Evolutionary conservation across 2,797 vertebrate genomes (phyloP), one percentile per base, ranked within the genome.

Genomic region (Molossus molossus): DNA sequence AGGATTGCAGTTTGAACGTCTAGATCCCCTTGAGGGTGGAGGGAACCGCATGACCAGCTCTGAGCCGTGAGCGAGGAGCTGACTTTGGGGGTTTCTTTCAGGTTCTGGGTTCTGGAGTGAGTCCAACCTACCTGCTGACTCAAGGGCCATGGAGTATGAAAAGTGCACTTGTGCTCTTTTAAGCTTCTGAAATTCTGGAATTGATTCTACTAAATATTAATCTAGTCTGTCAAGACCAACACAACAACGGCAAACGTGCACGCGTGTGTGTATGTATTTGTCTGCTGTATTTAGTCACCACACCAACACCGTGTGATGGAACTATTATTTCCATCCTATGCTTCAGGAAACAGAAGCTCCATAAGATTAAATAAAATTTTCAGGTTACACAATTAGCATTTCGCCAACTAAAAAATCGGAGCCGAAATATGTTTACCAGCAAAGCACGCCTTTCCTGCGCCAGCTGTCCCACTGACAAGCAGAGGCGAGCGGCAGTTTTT

Each of bases 391-490:
- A 72, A 72, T 94, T 83, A 94, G 58, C 83, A 84, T 80, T 94
- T 94, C n/a, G 57, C 72, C 94, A 90, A 88, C 70, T 25, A 87
- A 92, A 96, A 96, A 96, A 86, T 57, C 18, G 11, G 69, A 96
- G 50, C 64, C 83, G 45, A 93, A 89, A 77, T 81, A 70, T 27
- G 57, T 87, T 77, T 50, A 80, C 57, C 25, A 55, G 85, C 21
- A 77, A 94, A 90, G 70, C 25, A 17, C 48, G 97, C 65, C 76
- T 94, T 88, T 72, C 92, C 58, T 87, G 90, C 75, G 94, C 76
- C 87, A 91, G 92, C 92, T 37, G 83, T 7, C 65, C 77, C 69
- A 55, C 45, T 17, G 77, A 55, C 89, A 77, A 21, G 23, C 82
- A 13, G 3, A 93, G 45, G 84, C 77, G 76, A 50, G 73, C 25